These are phyloP conservation scores for Gracilinanus agilis DNA, from an alignment of 2,113 vertebrate genomes.

Conservation along the genomic window DNA sequence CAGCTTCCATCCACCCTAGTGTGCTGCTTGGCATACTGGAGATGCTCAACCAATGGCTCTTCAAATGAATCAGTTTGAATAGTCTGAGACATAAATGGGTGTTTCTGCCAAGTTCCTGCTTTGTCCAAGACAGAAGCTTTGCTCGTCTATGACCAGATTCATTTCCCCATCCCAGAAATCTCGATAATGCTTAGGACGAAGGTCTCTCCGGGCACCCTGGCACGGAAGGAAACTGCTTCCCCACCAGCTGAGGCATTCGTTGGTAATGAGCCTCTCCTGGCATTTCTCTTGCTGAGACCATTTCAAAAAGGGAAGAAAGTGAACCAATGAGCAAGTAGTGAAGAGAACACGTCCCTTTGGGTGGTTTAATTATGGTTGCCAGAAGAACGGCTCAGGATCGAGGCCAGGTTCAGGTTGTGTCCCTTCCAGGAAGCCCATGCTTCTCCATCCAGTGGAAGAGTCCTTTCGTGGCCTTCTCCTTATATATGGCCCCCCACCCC, in stretches of 20 bases:
- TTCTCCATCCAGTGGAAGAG: too few species aligned
- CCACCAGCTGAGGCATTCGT: not conserved
- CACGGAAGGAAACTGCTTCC: not conserved
- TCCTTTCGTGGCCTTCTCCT: too few species aligned
- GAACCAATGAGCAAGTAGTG: not conserved
- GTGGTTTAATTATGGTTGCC: too few species aligned
- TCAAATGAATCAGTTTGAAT: not conserved
- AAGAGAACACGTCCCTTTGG: not conserved
- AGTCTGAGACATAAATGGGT: not conserved
- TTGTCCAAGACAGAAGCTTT: conserved; percentile 40
- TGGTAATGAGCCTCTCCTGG: not conserved
- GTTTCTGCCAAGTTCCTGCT: not conserved
- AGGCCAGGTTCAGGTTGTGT: not conserved
- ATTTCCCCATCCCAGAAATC: not conserved
- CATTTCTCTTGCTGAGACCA: not conserved
- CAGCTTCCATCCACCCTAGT: not conserved
- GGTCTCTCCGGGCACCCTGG: not conserved
- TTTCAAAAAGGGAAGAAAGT: not conserved
- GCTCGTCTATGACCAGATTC: not conserved
- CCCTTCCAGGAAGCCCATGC: not conserved
- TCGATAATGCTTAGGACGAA: conserved; percentile 15
- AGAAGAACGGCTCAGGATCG: not conserved
- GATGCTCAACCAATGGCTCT: not conserved
- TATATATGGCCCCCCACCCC: too few species aligned
- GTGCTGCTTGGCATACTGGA: not conserved